phyloP scores from a whole-genome alignment of 2,113 vertebrate species.

The Gymnarchus niloticus region DNA sequence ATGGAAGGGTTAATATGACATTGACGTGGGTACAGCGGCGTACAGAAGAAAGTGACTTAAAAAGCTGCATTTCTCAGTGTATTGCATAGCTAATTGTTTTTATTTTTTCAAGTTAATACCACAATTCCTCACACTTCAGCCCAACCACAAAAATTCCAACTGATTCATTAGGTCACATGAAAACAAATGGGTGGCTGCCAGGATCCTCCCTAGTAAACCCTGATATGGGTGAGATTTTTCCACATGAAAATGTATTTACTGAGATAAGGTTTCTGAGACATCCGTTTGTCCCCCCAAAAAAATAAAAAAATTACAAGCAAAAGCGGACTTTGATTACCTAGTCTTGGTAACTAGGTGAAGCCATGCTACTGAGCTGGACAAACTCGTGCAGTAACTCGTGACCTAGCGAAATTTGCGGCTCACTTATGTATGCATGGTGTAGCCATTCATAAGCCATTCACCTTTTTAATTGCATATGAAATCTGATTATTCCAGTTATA shows the following conservation, averaged over 20 bases:
- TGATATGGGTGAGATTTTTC: neutral
- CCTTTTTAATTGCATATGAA: neutral
- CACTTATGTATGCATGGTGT: neutral
- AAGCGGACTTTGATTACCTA: no score
- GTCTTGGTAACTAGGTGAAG: neutral
- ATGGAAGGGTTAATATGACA: no score
- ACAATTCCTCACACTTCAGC: neutral
- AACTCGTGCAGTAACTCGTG: no score
- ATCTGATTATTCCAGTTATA: neutral
- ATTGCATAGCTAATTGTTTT: neutral
- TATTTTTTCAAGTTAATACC: neutral
- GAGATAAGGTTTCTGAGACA: neutral
- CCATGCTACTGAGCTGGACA: neutral
- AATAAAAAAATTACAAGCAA: neutral
- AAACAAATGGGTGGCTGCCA: neutral
- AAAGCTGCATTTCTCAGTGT: neutral
- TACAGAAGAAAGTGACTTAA: neutral
- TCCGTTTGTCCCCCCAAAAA: neutral
- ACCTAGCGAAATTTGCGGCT: no score
- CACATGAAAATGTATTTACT: neutral
- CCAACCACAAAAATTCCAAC: neutral
- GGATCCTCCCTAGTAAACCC: neutral
- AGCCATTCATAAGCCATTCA: neutral
- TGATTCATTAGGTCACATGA: neutral
- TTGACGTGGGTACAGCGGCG: neutral